Base-by-base conservation (phyloP, 2,888 invertebrate species). In the Chrysodeixis includens region DNA sequence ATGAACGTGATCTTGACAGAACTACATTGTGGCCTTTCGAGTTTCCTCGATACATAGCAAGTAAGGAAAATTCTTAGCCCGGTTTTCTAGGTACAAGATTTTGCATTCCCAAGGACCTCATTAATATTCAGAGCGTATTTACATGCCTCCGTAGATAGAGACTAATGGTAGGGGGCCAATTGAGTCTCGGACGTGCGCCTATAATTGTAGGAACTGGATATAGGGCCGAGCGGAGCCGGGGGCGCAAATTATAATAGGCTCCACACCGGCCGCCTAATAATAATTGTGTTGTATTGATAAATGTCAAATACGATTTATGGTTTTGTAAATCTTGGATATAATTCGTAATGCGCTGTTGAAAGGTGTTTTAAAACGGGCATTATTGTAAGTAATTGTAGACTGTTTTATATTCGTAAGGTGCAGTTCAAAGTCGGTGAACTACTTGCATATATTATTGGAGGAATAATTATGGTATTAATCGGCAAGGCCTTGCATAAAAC, bases 121-220 rank as follows among this genome's bases (percentile, higher is more conserved):
- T 90, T 84, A 88, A 83, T 90, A 91, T 90, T 88, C 89, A 88
- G 81, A 83, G 71, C 73, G 78, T 86, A 89, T 90, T 89, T 88
- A 86, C 83, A 85, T 85, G 82, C 78, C 73, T 74, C 83, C 78
- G 54, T 82, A 84, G 81, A 83, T 85, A 84, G 83, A 78, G 71
- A 81, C 78, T 83, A 82, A 85, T 83, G 72, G 79, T 77, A 75
- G 80, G 75, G 73, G 80, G 78, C 76, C 84, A 86, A 83, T 85
- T 81, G 83, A 77, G 71, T 54, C 73, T 78, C 67, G 79, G 78
- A 82, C 81, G 80, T 79, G 82, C 74, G 79, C 73, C 81, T 81
- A 76, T 90, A 89, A 88, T 90, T 89, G 87, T 83, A 86, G 86
- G 84, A 75, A 79, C 76, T 74, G 71, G 76, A 75, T 79, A 30